Evolutionary conservation across 1,140 invertebrate genomes (phyloP), one percentile per base, ranked within the genome.

Genomic region (Ectropis grisescens): DNA sequence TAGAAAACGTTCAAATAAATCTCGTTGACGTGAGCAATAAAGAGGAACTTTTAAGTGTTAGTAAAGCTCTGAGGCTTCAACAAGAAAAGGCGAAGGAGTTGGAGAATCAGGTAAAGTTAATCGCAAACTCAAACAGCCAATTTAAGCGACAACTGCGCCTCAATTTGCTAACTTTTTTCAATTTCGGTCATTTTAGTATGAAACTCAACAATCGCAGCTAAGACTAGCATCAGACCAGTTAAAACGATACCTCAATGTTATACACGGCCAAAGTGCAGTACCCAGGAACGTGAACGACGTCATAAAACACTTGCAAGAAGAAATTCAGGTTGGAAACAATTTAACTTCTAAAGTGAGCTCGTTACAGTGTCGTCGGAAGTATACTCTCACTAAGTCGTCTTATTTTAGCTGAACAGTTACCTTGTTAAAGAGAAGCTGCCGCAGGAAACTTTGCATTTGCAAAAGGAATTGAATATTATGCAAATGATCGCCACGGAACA

Each of bases 361-460:
- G 31, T 15, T 36, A 25, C 10, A 33, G 16, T 34, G 10, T 14
- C 22, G 5, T 19, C 29, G 13, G 15, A 23, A 29, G 11, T 25
- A 12, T 26, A 12, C 13, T 29, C 16, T 19, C 8, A 19, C 16
- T 8, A n/a, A n/a, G 29, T 16, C 29, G 30, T 32, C 13, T 34
- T 3, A 30, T 65, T 58, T 35, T 30, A 84, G 80, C 84, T 92
- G 16, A 91, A 90, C 67, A 83, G 76, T 28, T 92, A 92, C 56
- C 86, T 96, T 10, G 88, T 89, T 0, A 91, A 90, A 29, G 91
- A 95, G 58, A 91, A 93, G 58, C 60, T 94, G 11, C 92, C 93
- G 0, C 86, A 89, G 49, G 93, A 95, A 69, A 82, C 91, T 13
- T 54, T 74, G 2, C 64, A 69, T 1, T 78, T 87, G 19, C 87